Base-by-base conservation (phyloP, 2,888 invertebrate species). In the Protonemura montana region DNA sequence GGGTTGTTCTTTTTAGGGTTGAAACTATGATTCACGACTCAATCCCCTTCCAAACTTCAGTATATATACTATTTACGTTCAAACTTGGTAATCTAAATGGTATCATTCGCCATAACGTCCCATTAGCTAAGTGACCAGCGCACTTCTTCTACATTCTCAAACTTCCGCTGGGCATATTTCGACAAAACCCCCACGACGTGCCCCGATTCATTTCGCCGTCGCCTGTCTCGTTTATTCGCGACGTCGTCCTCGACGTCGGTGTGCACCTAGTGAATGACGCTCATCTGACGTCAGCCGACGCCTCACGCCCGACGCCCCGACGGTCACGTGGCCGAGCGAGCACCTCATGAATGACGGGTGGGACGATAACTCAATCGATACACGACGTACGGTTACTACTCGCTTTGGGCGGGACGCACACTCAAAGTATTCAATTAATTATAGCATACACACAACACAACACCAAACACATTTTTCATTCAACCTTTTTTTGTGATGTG, bases 391-490 rank as follows among this genome's bases (percentile, higher is more conserved):
- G 59, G 3, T 59, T 59, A 59, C 59, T 59, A 59, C 59, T 59
- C 59, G 59, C 59, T 59, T 59, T 59, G 59, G 59, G 59, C 59
- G 59, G 59, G 59, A 59, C 59, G 2, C 7, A 59, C 59, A 7
- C 59, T 59, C 59, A 59, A 59, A 59, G 59, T 59, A 59, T 59
- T 59, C 59, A 59, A 59, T 59, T 59, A 59, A 59, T 59, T 59
- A 59, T 21, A 59, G 16, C 59, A 10, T 2, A 59, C 59, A 59
- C 59, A 59, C 59, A 59, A 10, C 1, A 21, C 59, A 59, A 59
- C 59, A 59, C 10, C 21, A 21, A 10, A 59, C 59, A 21, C 59
- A 59, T 59, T 7, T 59, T 59, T 59, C 59, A 59, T 59, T 21
- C 59, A 21, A 21, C 21, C 59, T 21, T 59, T 59, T 59, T 35